Conservation (phyloP, 2,888 invertebrate species). For the Lasius platythorax region DNA sequence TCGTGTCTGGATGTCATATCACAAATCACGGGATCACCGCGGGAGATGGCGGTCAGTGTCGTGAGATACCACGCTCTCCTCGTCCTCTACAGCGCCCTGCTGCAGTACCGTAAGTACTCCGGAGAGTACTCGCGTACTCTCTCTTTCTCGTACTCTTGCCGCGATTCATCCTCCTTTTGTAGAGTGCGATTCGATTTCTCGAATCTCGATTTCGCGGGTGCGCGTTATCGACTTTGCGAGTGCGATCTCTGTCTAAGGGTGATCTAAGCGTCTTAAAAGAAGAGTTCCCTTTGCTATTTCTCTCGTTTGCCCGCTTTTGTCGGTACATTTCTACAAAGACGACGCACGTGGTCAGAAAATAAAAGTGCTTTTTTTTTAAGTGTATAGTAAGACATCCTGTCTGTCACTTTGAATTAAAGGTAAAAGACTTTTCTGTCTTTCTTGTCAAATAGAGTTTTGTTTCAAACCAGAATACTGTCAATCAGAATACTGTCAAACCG, state of each 20-base stretch:
- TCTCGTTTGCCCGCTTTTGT: not conserved
- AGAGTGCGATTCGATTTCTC: not conserved
- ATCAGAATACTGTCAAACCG: not conserved
- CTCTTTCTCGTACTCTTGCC: not conserved
- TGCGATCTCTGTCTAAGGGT: not conserved
- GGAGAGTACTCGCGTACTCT: no score
- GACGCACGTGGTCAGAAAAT: not conserved
- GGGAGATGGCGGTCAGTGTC: constrained; percentile 85
- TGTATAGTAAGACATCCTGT: not conserved
- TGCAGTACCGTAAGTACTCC: constrained; percentile 79
- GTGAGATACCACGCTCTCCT: constrained; percentile 78
- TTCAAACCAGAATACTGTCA: not conserved
- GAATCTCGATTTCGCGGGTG: not conserved
- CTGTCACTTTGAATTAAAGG: not conserved
- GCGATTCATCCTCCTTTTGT: not conserved
- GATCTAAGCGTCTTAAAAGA: not conserved
- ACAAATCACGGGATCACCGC: constrained; percentile 78
- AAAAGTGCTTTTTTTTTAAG: not conserved
- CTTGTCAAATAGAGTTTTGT: not conserved
- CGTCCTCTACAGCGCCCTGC: constrained; percentile 69
- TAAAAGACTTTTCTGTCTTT: not conserved
- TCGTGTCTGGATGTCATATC: constrained; percentile 83
- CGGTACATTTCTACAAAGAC: not conserved
- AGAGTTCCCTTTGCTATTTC: not conserved
- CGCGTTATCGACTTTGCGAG: not conserved